phyloP scores from a whole-genome alignment of 2,797 vertebrate species.

The Poecilia velifera region DNA sequence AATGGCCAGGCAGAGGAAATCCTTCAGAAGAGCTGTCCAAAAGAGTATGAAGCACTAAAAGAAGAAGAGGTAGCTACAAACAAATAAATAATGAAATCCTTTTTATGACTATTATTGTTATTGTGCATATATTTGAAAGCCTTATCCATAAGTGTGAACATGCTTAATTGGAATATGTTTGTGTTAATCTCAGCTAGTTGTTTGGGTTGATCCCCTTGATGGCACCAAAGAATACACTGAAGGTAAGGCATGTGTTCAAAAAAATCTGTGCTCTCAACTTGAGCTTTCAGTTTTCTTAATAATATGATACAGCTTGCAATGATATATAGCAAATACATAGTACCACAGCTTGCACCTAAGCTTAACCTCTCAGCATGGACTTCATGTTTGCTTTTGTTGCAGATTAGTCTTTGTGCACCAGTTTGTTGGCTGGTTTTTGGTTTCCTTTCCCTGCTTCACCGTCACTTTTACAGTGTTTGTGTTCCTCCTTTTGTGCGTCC shows the following conservation, averaged over 20 bases:
- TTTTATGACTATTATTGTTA: not conserved
- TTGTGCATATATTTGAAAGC: not conserved
- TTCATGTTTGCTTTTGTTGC: not conserved
- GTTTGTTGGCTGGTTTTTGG: slow-evolving; percentile 3
- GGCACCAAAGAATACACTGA: slow-evolving; percentile 99
- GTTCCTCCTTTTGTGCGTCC: slow-evolving; percentile 14
- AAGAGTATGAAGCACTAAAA: slow-evolving; percentile 85
- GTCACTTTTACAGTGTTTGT: slow-evolving; percentile 18
- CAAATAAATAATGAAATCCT: not conserved
- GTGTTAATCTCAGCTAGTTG: slow-evolving; percentile 85
- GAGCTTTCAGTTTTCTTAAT: not conserved
- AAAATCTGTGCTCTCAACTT: not conserved
- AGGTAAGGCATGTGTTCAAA: slow-evolving; percentile 77
- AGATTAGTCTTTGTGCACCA: not conserved
- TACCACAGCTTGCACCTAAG: not conserved
- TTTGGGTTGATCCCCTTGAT: slow-evolving; percentile 98
- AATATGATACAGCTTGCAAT: not conserved
- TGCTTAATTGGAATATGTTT: slow-evolving; percentile 26
- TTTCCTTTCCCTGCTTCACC: slow-evolving; percentile 12
- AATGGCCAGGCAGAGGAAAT: slow-evolving; percentile 87
- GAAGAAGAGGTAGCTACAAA: slow-evolving; percentile 90
- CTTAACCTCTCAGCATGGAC: not conserved
- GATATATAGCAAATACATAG: too few species aligned
- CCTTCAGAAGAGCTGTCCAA: slow-evolving; percentile 87
- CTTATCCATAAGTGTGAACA: not conserved